Evolutionary conservation across 2,113 vertebrate genomes (phyloP), one percentile per base, ranked within the genome.

Genomic region (Morone chrysops): DNA sequence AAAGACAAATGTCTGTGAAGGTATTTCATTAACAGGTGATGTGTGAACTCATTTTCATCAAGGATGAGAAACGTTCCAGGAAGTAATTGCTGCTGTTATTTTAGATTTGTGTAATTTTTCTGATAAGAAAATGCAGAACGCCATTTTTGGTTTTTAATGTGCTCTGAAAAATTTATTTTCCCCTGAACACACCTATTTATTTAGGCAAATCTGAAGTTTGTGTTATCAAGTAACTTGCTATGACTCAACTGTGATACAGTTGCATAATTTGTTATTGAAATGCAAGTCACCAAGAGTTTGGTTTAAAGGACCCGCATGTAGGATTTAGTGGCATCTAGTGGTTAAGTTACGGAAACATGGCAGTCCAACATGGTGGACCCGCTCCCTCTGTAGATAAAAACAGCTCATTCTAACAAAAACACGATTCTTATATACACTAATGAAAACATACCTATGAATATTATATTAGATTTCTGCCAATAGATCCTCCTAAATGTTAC

Each of bases 21-120:
- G 11, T 31, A 9, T 76, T 78, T 75, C 48, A 75, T 81, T 69
- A 40, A 45, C 51, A 67, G 56, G 1, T 82, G 53, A 83, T 25
- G 61, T 18, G 56, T 16, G 9, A 43, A 84, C 13, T 75, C 22
- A 16, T 56, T 81, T 78, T 63, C 41, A 62, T 78, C 14, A 18
- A 73, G 40, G 16, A 73, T 45, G 16, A 61, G n/a, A 47, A 47
- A 66, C 25, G 6, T 66, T 75, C 18, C 20, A 51, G 51, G 18
- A 73, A 18, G 16, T 61, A 66, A 59, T 41, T 50, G 10, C 45
- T 1, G 48, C 22, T 50, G 7, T 63, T 62, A 38, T 31, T 61
- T 41, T 16, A 67, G n/a, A 62, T 22, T 54, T 47, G 5, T 47
- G 45, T 47, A 0, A 45, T 60, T 8, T 60, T 60, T n/a, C 20